These are phyloP conservation scores for Spatulosminthurus flaviceps DNA, from an alignment of 2,888 invertebrate species.

Conservation along the genomic window DNA sequence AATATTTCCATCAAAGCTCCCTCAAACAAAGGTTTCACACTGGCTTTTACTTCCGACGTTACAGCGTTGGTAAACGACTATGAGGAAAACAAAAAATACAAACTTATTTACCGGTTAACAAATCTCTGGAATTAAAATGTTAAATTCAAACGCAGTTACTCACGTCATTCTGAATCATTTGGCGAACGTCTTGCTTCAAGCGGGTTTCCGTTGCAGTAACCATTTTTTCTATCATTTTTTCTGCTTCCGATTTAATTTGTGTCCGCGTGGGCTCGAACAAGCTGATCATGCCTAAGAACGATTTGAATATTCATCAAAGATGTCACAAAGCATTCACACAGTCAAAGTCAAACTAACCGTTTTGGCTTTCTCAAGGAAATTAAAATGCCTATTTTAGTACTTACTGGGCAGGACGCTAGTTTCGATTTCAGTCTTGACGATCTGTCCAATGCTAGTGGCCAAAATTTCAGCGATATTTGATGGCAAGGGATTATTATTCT, in stretches of 20 bases:
- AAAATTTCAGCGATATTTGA: conserved; percentile 59
- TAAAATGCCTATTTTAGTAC: neutral
- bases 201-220: conserved; percentile 77
- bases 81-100: conserved; percentile 52
- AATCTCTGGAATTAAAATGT: too few relatives aligned
- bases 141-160: conserved; percentile 52
- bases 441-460: conserved; percentile 64
- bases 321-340: neutral
- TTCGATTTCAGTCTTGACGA: conserved; percentile 71
- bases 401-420: conserved; percentile 67
- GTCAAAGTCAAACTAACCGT: too few relatives aligned
- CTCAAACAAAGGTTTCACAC: conserved; percentile 79
- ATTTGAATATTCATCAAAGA: neutral
- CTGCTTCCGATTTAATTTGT: conserved; percentile 78
- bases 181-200: conserved; percentile 81
- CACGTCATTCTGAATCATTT: conserved; percentile 83
- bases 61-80: conserved; percentile 81
- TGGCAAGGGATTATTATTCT: conserved; percentile 53
- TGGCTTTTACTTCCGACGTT: conserved; percentile 74
- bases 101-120: too few relatives aligned
- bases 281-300: conserved; percentile 71
- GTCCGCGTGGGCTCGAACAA: conserved; percentile 78
- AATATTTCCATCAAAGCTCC: conserved; percentile 82
- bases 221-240: conserved; percentile 77
- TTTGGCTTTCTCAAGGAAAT: too few relatives aligned